A percentile compares a stretch with the other conserved stretches of the same genome.
Conservation (phyloP, 2,888 invertebrate species). For the Helleia helle region DNA sequence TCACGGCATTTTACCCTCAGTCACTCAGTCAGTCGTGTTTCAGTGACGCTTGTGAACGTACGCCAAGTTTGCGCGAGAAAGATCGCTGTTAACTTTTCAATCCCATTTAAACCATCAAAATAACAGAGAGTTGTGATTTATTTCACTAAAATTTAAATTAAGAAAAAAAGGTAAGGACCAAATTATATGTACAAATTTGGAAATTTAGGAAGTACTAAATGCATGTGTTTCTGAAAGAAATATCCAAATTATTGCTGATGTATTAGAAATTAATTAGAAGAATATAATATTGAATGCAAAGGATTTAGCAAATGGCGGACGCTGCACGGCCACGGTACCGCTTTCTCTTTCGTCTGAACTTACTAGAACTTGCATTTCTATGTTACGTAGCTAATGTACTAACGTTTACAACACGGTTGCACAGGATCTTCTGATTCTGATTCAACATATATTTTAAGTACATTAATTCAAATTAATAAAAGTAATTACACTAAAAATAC, state of each 20-base stretch:
- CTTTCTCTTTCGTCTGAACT: conserved; percentile 49
- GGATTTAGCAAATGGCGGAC: conserved; percentile 57
- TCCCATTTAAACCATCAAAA: neutral
- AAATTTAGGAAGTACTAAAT: neutral
- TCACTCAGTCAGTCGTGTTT: conserved; percentile 65
- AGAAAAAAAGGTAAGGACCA: neutral
- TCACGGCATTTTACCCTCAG: conserved; percentile 42
- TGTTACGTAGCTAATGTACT: neutral
- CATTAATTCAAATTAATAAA: no score
- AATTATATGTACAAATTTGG: neutral
- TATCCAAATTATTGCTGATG: neutral
- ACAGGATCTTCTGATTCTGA: no score
- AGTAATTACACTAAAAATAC: no score
- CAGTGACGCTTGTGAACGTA: conserved; percentile 44
- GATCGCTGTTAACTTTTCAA: conserved; percentile 41
- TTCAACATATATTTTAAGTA: no score
- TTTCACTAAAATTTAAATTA: neutral
- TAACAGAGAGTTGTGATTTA: conserved; percentile 24
- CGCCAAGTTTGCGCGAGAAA: conserved; percentile 30
- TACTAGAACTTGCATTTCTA: conserved; percentile 11
- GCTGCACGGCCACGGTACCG: conserved; percentile 31
- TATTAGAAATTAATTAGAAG: neutral
- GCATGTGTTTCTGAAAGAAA: neutral
- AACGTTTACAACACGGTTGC: neutral
- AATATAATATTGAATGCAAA: conserved; percentile 22